Evolutionary conservation across 2,797 vertebrate species (phyloP), one percentile per base, ranked within the genome.

Genomic region (Pseudotriccus pelzelni): DNA sequence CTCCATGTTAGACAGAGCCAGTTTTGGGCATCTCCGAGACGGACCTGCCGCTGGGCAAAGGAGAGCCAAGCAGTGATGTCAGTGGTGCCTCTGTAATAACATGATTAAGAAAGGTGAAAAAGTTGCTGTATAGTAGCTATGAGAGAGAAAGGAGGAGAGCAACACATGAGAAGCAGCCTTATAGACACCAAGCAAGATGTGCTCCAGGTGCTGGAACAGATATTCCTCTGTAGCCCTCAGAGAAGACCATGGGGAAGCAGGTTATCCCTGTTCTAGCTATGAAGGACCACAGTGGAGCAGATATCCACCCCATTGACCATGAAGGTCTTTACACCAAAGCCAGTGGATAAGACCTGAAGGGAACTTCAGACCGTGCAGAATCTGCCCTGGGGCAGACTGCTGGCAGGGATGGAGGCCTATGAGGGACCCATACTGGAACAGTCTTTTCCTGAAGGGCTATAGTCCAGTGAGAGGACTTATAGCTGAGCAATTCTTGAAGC

Each of bases 301-400:
- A 64, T 7, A 37, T 4, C 3, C 7, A 47, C 3, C 3, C 25
- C 60, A 34, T 4, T 32, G 25, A 8, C 6, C 8, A 18, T 15
- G 59, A 63, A 78, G 4, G 24, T 36, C 6, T 19, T 14, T 23
- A 39, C 3, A 7, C 6, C 11, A 24, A 9, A 76, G 4, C 13
- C 62, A 30, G 13, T 28, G 34, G 13, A 19, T 37, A 28, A 18
- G 7, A 3, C n/a, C 13, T 28, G 34, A 58, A 63, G 14, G 13
- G 9, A 73, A 4, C 13, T 34, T 14, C 36, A 63, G 24, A 7
- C 21, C 9, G 7, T 16, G 27, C 36, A 47, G 44, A 72, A 3
- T 9, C 10, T 24, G 14, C 32, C 2, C 12, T 28, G 44, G n/a
- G 56, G 14, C 32, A 91, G 2, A 4, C 0, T 66, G 2, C 43